phyloP scores from a whole-genome alignment of 2,113 vertebrate species.

The Mirounga angustirostris region DNA sequence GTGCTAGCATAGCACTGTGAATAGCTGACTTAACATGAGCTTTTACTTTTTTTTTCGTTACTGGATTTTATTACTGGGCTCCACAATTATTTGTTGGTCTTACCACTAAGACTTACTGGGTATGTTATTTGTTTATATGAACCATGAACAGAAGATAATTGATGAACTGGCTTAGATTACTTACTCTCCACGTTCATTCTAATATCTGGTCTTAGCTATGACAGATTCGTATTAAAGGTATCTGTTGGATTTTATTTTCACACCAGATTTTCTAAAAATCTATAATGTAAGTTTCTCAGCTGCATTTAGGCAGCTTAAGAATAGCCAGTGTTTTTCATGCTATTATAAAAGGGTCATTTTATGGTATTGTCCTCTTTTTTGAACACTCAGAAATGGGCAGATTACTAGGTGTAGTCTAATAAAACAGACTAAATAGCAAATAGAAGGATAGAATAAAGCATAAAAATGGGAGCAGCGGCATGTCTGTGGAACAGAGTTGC shows the following conservation, averaged over 20 bases:
- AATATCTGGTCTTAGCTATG: not conserved
- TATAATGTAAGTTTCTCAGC: slow-evolving; percentile 20
- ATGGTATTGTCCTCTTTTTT: not conserved
- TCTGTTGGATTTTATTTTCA: slow-evolving; percentile 39
- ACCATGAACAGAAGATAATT: not conserved
- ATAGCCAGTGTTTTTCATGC: slow-evolving; percentile 7
- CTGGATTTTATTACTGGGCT: not conserved
- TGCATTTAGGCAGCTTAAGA: slow-evolving; percentile 7
- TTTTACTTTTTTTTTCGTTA: not conserved
- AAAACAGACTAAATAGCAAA: slow-evolving; percentile 35
- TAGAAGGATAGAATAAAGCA: not conserved
- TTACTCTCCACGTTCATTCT: not conserved
- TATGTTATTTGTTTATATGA: not conserved
- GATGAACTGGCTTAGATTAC: not conserved
- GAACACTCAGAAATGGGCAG: slow-evolving; percentile 35
- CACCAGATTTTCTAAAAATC: slow-evolving; percentile 13
- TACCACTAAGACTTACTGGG: not conserved
- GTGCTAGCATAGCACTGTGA: not conserved
- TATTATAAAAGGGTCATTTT: slow-evolving; percentile 29
- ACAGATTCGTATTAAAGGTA: not conserved
- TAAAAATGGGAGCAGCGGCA: not conserved
- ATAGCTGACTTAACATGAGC: not conserved
- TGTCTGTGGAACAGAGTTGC: not conserved
- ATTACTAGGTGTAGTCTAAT: not conserved
- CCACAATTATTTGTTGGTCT: not conserved